phyloP scores from a whole-genome alignment of 2,797 vertebrate genomes.

The Setipinna tenuifilis region DNA sequence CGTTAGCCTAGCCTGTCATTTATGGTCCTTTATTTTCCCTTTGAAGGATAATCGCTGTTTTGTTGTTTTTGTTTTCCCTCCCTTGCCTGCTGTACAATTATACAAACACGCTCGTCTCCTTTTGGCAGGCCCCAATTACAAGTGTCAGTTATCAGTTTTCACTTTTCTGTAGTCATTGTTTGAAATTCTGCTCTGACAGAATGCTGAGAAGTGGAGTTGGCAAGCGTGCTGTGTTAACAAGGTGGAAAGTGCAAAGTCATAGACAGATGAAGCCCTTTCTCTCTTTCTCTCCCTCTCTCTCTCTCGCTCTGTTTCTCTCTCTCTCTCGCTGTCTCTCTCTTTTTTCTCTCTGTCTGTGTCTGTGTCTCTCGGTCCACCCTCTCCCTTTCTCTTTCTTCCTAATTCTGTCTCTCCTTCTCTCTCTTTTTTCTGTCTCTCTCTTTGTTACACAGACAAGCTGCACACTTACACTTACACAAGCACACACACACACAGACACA shows the following conservation, averaged over 20 bases:
- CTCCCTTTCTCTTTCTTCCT: too few relatives aligned
- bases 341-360: not conserved
- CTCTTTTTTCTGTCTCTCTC: too few relatives aligned
- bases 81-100: not conserved
- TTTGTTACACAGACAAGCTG: too few relatives aligned
- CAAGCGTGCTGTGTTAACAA: conserved; percentile 49
- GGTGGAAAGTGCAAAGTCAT: conserved; percentile 75
- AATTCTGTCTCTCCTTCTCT: too few relatives aligned
- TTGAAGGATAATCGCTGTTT: not conserved
- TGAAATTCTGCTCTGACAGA: not conserved
- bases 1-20: not conserved
- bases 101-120: not conserved
- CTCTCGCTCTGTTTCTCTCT: not conserved
- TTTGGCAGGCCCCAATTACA: not conserved
- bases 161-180: not conserved
- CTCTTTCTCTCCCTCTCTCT: not conserved
- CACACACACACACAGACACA: too few relatives aligned
- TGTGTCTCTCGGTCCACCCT: too few relatives aligned
- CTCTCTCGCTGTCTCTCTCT: not conserved
- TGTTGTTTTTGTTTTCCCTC: not conserved
- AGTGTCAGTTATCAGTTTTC: not conserved
- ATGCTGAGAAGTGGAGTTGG: not conserved
- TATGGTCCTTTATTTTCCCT: too few relatives aligned
- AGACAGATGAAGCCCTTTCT: conserved; percentile 19
- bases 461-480: too few relatives aligned